These are phyloP conservation scores for Tenthredo notha DNA, from an alignment of 2,888 invertebrate genomes.

Conservation along the genomic window DNA sequence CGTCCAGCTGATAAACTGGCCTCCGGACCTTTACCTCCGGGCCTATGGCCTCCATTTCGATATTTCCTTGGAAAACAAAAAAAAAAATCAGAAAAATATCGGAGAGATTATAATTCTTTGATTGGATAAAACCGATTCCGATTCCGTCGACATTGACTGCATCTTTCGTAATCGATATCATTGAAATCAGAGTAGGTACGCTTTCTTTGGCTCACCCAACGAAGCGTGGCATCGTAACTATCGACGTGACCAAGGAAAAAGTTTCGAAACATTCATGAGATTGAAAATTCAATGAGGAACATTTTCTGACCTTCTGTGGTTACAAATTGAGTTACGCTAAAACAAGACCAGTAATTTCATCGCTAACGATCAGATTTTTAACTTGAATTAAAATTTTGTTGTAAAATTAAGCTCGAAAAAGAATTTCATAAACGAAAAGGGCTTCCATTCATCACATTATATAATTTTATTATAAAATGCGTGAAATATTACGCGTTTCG, in stretches of 20 bases:
- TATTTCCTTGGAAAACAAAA: neutral
- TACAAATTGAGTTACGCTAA: neutral
- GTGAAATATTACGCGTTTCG: neutral
- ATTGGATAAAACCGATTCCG: neutral
- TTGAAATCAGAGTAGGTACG: slow-evolving; percentile 3
- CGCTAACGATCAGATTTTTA: neutral
- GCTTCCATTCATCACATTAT: neutral
- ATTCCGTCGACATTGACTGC: slow-evolving; percentile 32
- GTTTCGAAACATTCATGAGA: neutral
- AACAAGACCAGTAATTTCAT: neutral
- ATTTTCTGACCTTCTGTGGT: neutral
- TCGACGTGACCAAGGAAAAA: neutral
- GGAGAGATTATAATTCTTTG: neutral
- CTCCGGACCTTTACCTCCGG: slow-evolving; percentile 80
- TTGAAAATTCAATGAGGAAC: neutral
- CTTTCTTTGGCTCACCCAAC: slow-evolving; percentile 21
- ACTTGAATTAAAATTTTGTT: neutral
- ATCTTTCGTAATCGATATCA: slow-evolving; percentile 11
- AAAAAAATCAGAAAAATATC: neutral
- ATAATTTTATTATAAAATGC: neutral
- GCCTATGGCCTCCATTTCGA: slow-evolving; percentile 69
- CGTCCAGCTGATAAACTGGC: slow-evolving; percentile 85
- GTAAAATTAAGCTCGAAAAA: neutral
- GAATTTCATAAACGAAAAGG: neutral
- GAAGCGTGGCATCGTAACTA: slow-evolving; percentile 4